A percentile compares a stretch with the other conserved stretches of the same genome.
Evolutionary conservation across 2,113 vertebrate genomes (phyloP).

Genomic region (Sinocyclocheilus grahami): DNA sequence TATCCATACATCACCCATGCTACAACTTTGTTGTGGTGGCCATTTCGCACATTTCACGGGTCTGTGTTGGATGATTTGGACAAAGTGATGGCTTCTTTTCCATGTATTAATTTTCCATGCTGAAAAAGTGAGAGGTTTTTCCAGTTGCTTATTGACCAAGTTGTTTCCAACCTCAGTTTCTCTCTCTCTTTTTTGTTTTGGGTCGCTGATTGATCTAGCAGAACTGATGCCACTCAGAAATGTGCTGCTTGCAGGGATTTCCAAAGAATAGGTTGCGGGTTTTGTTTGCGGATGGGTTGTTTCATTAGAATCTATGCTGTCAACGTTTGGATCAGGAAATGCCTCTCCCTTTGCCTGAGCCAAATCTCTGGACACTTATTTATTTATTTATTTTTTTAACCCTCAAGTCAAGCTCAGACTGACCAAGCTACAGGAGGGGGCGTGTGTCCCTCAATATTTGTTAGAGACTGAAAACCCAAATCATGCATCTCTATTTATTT

Average conservation of each 20-base stretch:
- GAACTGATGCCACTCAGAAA: slow-evolving; percentile 16
- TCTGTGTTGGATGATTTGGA: not conserved
- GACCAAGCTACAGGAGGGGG: not conserved
- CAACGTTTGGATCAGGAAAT: slow-evolving; percentile 40
- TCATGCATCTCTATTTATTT: not conserved
- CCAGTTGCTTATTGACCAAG: slow-evolving; percentile 11
- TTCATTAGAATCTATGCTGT: slow-evolving; percentile 29
- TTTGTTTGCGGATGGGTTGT: slow-evolving; percentile 31
- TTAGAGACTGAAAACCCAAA: not conserved
- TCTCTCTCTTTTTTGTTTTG: slow-evolving; percentile 24
- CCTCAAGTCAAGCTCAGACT: not conserved
- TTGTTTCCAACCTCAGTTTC: slow-evolving; percentile 21
- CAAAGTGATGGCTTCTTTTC: slow-evolving; percentile 9
- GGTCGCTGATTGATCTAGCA: slow-evolving; percentile 4
- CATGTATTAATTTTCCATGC: slow-evolving; percentile 39
- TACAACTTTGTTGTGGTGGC: slow-evolving; percentile 7
- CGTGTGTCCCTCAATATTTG: not conserved
- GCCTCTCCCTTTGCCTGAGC: slow-evolving; percentile 32
- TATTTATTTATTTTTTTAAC: not conserved
- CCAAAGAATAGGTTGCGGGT: not conserved
- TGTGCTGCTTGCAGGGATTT: slow-evolving; percentile 26
- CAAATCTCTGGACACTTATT: slow-evolving; percentile 4
- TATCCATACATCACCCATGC: not conserved
- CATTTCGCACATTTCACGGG: not conserved
- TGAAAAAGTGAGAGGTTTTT: slow-evolving; percentile 1